Conservation (phyloP, 1,140 invertebrate genomes). For the Doryteuthis pealeii region DNA sequence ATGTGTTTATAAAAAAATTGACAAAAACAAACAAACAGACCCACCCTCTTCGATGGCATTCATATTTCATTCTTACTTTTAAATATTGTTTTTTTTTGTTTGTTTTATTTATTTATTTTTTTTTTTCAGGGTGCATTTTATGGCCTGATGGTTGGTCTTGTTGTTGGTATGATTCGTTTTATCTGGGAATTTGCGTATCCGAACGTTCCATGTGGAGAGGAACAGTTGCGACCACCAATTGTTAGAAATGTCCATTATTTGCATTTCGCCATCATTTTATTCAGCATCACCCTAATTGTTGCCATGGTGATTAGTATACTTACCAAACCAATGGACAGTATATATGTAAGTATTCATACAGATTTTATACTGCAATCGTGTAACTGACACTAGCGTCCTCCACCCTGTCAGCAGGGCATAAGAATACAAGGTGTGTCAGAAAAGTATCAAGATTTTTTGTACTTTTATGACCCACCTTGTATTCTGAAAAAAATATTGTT, state of each 20-base stretch:
- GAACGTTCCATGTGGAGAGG: constrained; percentile 48
- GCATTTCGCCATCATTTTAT: constrained; percentile 60
- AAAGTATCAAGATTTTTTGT: not conserved
- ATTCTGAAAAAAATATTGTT: too few species aligned
- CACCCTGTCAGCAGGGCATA: not conserved
- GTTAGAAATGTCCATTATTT: constrained; percentile 59
- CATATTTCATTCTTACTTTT: too few species aligned
- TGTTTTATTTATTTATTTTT: not conserved
- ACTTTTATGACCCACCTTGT: not conserved
- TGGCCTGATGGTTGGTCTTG: constrained; percentile 64
- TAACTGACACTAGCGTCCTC: not conserved
- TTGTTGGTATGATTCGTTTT: constrained; percentile 60
- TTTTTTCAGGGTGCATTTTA: constrained; percentile 64
- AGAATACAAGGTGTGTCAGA: too few species aligned
- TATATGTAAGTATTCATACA: constrained; percentile 48
- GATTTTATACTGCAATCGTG: not conserved
- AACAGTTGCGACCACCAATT: constrained; percentile 40
- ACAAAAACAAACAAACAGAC: too few species aligned
- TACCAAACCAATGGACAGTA: constrained; percentile 52
- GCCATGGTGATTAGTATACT: constrained; percentile 53
- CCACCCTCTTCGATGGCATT: too few species aligned
- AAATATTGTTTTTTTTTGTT: too few species aligned
- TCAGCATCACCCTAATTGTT: constrained; percentile 46
- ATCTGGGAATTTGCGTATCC: constrained; percentile 56
- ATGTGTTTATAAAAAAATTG: too few species aligned